A percentile compares a stretch with the other conserved stretches of the same genome.
Conservation (phyloP, 2,113 vertebrate species). For the Mola mola region DNA sequence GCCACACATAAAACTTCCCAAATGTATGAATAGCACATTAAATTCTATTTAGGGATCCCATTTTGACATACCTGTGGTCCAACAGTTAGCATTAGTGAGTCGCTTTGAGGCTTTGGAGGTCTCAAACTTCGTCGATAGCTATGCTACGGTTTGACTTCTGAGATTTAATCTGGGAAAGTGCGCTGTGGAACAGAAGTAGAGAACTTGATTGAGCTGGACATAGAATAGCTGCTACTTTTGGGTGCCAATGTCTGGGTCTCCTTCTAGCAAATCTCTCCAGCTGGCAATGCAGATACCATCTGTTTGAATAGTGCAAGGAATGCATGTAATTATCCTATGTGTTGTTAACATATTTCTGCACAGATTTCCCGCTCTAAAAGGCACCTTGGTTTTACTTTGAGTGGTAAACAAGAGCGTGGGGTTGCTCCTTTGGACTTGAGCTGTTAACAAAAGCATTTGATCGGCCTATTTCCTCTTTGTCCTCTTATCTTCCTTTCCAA, state of each 20-base stretch:
- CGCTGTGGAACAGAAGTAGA: conserved; percentile 9
- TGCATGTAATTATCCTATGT: conserved; percentile 55
- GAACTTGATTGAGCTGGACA: conserved; percentile 51
- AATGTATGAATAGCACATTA: no score
- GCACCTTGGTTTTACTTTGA: conserved; percentile 46
- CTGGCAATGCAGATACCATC: conserved; percentile 58
- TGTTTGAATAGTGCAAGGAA: conserved; percentile 57
- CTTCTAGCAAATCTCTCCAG: conserved; percentile 50
- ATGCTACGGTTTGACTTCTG: conserved; percentile 24
- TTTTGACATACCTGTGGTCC: conserved; percentile 2
- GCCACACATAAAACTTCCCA: background rate
- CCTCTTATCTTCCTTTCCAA: conserved; percentile 72
- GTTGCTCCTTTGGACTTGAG: conserved; percentile 50
- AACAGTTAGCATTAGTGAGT: background rate
- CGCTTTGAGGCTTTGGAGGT: background rate
- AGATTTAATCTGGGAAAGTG: conserved; percentile 39
- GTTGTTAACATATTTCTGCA: conserved; percentile 68
- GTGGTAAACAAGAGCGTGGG: conserved; percentile 55
- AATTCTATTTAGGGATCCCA: background rate
- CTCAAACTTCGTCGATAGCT: conserved; percentile 9
- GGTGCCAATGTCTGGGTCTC: conserved; percentile 50
- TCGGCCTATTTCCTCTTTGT: conserved; percentile 77
- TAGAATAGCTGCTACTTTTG: conserved; percentile 31
- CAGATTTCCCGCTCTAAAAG: conserved; percentile 62
- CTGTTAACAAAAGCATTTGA: conserved; percentile 61